Evolutionary conservation across 2,888 invertebrate species (phyloP), one percentile per base, ranked within the genome.

Genomic region (Pseudococcus longispinus): DNA sequence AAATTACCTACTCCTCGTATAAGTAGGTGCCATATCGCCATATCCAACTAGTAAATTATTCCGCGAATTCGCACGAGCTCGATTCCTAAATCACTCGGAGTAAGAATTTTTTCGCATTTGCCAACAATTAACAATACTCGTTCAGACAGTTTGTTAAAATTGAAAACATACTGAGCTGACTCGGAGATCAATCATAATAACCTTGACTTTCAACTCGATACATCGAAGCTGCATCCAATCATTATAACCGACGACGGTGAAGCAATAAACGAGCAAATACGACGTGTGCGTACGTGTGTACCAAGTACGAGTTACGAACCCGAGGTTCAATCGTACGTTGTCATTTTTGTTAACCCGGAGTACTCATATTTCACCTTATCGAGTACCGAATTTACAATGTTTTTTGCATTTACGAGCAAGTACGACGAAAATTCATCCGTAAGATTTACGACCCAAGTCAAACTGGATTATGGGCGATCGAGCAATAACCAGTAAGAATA

Each of bases 181-280:
- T n/a, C n/a, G 8, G 60, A 23, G 60, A 60, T 60, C 60, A 60
- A 60, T 60, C 11, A 60, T 60, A 60, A 32, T 32, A 37, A 37
- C 74, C 74, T 74, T 74, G 74, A 74, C 74, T 74, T 74, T 74
- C 74, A 74, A 32, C 29, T 37, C 32, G 74, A 74, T 32, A 32
- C 74, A 5, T 74, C 32, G 1, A 70, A 13, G 70, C 2, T 26
- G 15, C 70, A 70, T 70, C 70, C 18, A 51, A 70, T 70, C 29
- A 70, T 74, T 74, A n/a, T n/a, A 60, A 32, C 70, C 13, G 29
- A 9, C 29, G 8, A 74, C 13, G 29, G 1, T 13, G 8, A 74
- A 74, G 32, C n/a, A 32, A 32, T 18, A 74, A 74, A 74, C 8
- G 11, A 37, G 32, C 32, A 32, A 32, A 74, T 74, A 26, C 60